Evolutionary conservation across 2,797 vertebrate genomes (phyloP), one percentile per base, ranked within the genome.

Genomic region (Melopsittacus undulatus): DNA sequence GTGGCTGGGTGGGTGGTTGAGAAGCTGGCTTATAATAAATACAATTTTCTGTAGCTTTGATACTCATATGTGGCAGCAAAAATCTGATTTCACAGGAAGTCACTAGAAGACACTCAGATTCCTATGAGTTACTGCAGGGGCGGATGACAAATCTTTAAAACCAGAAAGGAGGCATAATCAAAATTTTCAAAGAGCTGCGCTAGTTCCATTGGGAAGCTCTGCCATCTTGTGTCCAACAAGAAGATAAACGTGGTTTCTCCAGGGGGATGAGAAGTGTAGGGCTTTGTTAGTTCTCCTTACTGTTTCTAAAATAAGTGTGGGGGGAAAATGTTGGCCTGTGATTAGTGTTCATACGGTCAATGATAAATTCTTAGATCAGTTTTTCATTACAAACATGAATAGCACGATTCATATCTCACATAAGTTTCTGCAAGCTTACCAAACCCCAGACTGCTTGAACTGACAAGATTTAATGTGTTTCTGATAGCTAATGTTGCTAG

Each of bases 191-290:
- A 72, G 61, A 62, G 10, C 22, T 29, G 13, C 51, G 32, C 11
- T 63, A 8, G 21, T 82, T 96, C 80, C 77, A 80, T 5, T 90
- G 67, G 61, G n/a, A 93, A 89, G 84, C 69, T 93, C 72, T 94
- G 90, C 92, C 89, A 94, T 91, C 87, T 93, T 83, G 82, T 92
- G 89, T 84, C 79, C 76, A 72, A 19, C 40, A 15, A 26, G 72
- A 90, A 76, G 52, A 93, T 75, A 52, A 78, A 54, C 57, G 61
- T 69, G 62, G 0, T 52, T 92, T 77, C 45, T 24, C 30, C 13
- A 57, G 63, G 52, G 52, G 24, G 42, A 46, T n/a, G 29, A 10
- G 11, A 56, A 52, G 3, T 43, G 24, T 7, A 38, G 13, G 29
- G 12, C 19, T 70, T 73, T 63, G 15, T 18, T 29, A 57, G 4